These are phyloP conservation scores for Wasmannia auropunctata DNA, from an alignment of 1,140 invertebrate genomes.

Conservation along the genomic window DNA sequence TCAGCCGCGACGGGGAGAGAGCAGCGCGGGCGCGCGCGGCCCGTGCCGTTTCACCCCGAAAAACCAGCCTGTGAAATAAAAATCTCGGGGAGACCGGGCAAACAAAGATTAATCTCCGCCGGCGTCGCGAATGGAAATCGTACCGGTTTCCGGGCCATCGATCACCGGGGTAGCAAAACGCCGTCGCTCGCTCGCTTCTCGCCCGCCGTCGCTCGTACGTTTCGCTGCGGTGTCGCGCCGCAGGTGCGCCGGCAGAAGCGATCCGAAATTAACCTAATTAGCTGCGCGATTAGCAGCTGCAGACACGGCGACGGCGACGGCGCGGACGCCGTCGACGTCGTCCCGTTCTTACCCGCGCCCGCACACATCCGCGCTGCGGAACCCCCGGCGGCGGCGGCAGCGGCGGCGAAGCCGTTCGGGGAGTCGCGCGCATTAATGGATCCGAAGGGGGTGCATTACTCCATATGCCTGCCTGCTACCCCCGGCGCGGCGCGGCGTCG, in stretches of 20 bases:
- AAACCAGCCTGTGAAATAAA: constrained; percentile 50
- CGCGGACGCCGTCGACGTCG: neutral
- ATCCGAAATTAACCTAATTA: constrained; percentile 68
- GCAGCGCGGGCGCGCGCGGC: neutral
- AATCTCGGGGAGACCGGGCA: constrained; percentile 42
- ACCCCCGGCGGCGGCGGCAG: neutral
- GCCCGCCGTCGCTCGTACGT: neutral
- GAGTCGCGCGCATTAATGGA: constrained; percentile 45
- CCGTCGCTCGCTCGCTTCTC: neutral
- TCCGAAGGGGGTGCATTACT: constrained; percentile 43
- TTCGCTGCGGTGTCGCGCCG: constrained; percentile 19
- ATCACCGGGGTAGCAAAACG: constrained; percentile 45
- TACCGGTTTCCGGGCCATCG: constrained; percentile 14
- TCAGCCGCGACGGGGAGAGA: neutral
- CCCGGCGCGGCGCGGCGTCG: neutral
- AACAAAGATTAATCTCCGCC: constrained; percentile 56
- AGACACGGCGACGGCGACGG: constrained; percentile 17
- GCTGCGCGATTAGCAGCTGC: constrained; percentile 55
- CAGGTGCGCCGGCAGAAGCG: constrained; percentile 45
- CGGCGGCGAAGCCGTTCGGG: neutral
- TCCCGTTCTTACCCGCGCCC: constrained; percentile 56
- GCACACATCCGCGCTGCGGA: neutral
- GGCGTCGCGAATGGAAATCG: constrained; percentile 52
- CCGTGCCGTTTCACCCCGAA: neutral
- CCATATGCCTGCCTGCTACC: constrained; percentile 24